phyloP scores from a whole-genome alignment of 2,113 vertebrate species.

The Pungitius pungitius region DNA sequence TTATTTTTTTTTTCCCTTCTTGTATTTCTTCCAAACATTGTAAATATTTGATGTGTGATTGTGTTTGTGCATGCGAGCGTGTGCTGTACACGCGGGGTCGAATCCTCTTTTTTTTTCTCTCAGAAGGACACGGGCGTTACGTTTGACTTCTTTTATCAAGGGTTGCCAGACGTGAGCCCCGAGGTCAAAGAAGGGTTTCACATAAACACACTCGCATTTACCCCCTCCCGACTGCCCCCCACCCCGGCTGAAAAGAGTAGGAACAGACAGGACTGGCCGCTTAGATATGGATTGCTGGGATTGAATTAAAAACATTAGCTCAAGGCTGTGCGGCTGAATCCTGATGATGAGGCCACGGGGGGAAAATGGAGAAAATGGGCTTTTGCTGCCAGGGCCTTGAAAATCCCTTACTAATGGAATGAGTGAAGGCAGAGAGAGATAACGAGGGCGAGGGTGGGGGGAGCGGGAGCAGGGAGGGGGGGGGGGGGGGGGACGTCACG shows the following conservation, averaged over 20 bases:
- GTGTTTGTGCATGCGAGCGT: not conserved
- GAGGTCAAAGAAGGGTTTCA: slow-evolving; percentile 45
- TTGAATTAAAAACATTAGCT: slow-evolving; percentile 80
- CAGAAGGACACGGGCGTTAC: slow-evolving; percentile 11
- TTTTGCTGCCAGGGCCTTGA: slow-evolving; percentile 69
- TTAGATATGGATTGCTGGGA: slow-evolving; percentile 69
- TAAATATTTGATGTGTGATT: not conserved
- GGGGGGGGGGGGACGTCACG: slow-evolving; percentile 51
- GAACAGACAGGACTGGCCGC: slow-evolving; percentile 58
- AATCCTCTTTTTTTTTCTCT: slow-evolving; percentile 4
- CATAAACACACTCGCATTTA: slow-evolving; percentile 2
- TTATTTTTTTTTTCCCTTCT: not conserved
- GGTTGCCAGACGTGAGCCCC: slow-evolving; percentile 48
- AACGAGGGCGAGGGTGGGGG: slow-evolving; percentile 29
- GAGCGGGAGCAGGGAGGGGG: slow-evolving; percentile 34
- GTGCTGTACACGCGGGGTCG: not conserved
- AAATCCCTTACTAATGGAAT: slow-evolving; percentile 78
- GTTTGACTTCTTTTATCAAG: slow-evolving; percentile 53
- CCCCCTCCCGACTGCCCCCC: not conserved
- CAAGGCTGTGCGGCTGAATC: slow-evolving; percentile 61
- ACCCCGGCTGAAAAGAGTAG: slow-evolving; percentile 22
- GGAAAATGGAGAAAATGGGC: slow-evolving; percentile 74
- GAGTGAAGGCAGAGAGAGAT: slow-evolving; percentile 69
- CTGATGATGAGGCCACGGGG: slow-evolving; percentile 58
- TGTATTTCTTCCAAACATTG: slow-evolving; percentile 1